These are phyloP conservation scores for Eulemur coronatus DNA, from an alignment of 2,797 vertebrate genomes.

Conservation along the genomic window DNA sequence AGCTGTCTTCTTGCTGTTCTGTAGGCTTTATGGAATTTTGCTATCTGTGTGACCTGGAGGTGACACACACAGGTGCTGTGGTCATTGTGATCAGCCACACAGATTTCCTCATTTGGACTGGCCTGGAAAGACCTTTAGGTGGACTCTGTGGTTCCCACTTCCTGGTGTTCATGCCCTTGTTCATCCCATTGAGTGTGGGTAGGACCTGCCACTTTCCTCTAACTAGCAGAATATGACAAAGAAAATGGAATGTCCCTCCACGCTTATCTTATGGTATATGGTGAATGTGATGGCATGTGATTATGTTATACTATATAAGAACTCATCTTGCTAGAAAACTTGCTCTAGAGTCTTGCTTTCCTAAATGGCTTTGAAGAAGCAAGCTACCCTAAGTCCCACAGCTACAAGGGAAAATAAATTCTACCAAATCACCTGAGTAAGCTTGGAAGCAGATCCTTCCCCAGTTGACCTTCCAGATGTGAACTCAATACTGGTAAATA, in stretches of 20 bases:
- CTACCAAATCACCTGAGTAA: neutral
- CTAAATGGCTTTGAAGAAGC: neutral
- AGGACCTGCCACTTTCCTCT: neutral
- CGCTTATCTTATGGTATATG: neutral
- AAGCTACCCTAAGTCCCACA: neutral
- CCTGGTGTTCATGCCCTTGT: neutral
- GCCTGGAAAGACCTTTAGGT: neutral
- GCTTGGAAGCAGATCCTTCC: neutral
- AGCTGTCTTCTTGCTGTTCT: neutral
- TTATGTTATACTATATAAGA: neutral
- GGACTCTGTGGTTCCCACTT: too few relatives aligned
- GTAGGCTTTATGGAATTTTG: neutral
- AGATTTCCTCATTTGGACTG: neutral
- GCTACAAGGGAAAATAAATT: neutral
- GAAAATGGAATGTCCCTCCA: neutral
- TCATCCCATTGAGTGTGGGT: neutral
- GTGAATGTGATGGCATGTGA: neutral
- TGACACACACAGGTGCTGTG: neutral
- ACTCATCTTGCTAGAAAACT: neutral
- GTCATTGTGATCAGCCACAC: neutral
- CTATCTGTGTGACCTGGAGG: neutral
- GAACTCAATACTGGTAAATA: neutral
- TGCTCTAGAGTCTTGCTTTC: neutral
- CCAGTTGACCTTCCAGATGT: neutral
- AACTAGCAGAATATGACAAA: neutral